These are phyloP conservation scores for Andrena chrysosceles DNA, from an alignment of 2,888 invertebrate genomes.

Conservation along the genomic window DNA sequence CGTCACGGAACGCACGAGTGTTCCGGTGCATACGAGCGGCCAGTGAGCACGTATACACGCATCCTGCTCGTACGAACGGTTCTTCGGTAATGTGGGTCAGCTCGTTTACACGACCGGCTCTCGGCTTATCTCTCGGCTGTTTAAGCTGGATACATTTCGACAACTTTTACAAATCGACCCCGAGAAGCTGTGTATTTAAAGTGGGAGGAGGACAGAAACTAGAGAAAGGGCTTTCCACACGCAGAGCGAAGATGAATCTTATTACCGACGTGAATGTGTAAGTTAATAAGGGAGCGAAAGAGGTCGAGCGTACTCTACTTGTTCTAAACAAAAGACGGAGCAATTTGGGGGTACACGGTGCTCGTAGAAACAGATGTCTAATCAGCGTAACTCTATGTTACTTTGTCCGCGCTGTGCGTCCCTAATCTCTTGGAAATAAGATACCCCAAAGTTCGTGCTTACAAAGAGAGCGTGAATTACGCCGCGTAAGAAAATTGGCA, in stretches of 20 bases:
- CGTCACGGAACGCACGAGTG: constrained; percentile 39
- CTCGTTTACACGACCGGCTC: constrained; percentile 71
- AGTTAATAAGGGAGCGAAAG: constrained; percentile 28
- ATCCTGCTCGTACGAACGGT: constrained; percentile 62
- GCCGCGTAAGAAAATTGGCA: constrained; percentile 29
- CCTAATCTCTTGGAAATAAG: constrained; percentile 21
- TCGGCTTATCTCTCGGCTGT: constrained; percentile 51
- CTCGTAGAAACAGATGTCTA: no score
- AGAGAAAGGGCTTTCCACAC: constrained; percentile 5
- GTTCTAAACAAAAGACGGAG: no score
- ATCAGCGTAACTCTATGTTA: no score
- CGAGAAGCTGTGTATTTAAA: neutral
- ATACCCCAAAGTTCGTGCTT: constrained; percentile 11
- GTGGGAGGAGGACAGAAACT: neutral
- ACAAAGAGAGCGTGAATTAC: constrained; percentile 25
- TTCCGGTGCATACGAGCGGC: constrained; percentile 45
- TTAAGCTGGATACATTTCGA: constrained; percentile 22
- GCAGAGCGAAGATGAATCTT: neutral
- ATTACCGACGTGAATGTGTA: constrained; percentile 15
- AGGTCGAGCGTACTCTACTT: constrained; percentile 21
- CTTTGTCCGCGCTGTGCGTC: neutral
- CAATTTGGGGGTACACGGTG: no score
- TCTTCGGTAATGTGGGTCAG: constrained; percentile 77
- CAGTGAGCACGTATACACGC: constrained; percentile 30
- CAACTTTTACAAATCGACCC: constrained; percentile 30